These are phyloP conservation scores for Liopterus haemorrhoidalis DNA, from an alignment of 2,888 invertebrate genomes.

Conservation along the genomic window DNA sequence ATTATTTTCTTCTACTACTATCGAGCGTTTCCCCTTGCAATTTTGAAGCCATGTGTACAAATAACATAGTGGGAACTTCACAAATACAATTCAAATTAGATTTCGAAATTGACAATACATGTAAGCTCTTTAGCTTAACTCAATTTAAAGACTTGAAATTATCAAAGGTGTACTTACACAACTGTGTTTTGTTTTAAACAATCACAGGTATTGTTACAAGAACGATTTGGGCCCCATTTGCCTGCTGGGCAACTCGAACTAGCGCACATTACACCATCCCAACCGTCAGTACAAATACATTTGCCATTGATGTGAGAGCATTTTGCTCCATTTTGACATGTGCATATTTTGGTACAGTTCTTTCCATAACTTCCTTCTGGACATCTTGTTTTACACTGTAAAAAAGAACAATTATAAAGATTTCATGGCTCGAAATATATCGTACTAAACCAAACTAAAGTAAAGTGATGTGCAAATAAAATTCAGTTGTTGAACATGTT, in stretches of 20 bases:
- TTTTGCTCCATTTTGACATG: constrained; percentile 66
- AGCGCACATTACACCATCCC: constrained; percentile 63
- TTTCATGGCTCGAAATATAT: no score
- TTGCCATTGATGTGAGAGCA: constrained; percentile 63
- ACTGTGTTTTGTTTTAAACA: constrained; percentile 65
- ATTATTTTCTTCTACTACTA: no score
- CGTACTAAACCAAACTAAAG: no score
- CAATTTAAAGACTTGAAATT: constrained; percentile 3
- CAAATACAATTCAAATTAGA: no score
- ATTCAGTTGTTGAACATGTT: no score
- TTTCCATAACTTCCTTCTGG: constrained; percentile 67
- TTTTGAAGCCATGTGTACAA: no score
- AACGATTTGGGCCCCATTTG: constrained; percentile 59
- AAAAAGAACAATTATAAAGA: constrained; percentile 23
- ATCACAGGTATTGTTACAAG: constrained; percentile 68
- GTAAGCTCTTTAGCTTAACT: no score
- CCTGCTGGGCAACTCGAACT: constrained; percentile 60
- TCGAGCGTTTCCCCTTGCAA: no score
- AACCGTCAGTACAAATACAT: constrained; percentile 71
- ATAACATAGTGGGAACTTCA: no score
- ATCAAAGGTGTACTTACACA: constrained; percentile 48
- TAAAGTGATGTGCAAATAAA: no score
- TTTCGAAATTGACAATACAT: no score
- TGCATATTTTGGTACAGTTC: constrained; percentile 64
- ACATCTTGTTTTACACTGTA: constrained; percentile 67